Percentiles rank a stretch among this genome's conserved stretches.
phyloP scores from a whole-genome alignment of 2,797 vertebrate genomes.

The Falco biarmicus region DNA sequence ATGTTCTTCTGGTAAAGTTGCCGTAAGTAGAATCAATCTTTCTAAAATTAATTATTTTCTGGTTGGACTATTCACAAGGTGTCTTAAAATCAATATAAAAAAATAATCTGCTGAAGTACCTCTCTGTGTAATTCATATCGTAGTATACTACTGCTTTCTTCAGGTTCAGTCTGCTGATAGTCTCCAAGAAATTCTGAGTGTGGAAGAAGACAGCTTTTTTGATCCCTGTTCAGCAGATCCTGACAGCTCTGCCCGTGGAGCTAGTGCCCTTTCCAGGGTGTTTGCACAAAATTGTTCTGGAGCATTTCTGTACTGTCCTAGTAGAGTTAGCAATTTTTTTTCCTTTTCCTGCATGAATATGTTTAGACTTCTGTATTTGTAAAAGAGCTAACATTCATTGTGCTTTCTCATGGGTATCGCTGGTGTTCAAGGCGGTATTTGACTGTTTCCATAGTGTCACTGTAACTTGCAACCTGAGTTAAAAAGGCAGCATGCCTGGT shows the following conservation, averaged over 20 bases:
- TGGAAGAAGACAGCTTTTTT: neutral
- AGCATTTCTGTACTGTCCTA: neutral
- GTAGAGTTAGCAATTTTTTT: neutral
- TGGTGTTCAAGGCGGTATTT: neutral
- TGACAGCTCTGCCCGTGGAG: neutral
- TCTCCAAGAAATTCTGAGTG: neutral
- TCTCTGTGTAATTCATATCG: neutral
- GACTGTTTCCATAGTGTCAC: neutral
- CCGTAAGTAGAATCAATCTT: neutral
- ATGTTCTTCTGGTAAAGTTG: neutral
- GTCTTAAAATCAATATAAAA: neutral
- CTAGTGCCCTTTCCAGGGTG: neutral
- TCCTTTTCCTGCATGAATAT: neutral
- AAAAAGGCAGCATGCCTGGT: neutral
- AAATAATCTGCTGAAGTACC: neutral
- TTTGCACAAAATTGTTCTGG: neutral
- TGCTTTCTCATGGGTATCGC: neutral
- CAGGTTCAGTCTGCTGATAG: neutral
- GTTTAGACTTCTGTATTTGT: neutral
- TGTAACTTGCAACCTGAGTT: neutral
- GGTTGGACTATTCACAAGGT: neutral
- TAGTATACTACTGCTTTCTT: neutral
- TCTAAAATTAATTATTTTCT: neutral
- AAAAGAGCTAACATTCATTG: neutral
- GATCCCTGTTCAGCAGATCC: neutral